Conservation (phyloP, 1,140 invertebrate species). For the Calycopis cecrops region DNA sequence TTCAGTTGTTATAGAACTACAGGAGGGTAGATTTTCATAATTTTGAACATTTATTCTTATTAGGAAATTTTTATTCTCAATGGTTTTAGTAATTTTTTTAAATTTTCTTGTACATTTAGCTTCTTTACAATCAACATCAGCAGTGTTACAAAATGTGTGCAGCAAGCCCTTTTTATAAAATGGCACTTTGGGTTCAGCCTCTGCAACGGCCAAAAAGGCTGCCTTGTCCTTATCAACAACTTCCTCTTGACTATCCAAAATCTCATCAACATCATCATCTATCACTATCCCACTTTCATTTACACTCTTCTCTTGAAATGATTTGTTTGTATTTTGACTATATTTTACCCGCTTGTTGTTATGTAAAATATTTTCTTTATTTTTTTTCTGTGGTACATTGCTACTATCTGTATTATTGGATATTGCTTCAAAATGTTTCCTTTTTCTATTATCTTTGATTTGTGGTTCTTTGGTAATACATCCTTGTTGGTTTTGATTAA, state of each 20-base stretch:
- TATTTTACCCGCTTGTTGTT: background rate
- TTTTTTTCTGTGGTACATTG: slow-evolving; percentile 9
- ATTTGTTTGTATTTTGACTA: background rate
- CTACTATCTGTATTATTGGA: slow-evolving; percentile 3
- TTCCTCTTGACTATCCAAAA: slow-evolving; percentile 40
- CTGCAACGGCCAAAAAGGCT: slow-evolving; percentile 42
- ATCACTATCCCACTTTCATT: slow-evolving; percentile 50
- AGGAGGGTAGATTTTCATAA: slow-evolving; percentile 6
- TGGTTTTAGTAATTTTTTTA: slow-evolving; percentile 36
- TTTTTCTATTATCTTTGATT: slow-evolving; percentile 22
- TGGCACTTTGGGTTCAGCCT: slow-evolving; percentile 42
- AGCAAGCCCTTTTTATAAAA: slow-evolving; percentile 49
- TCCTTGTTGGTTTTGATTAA: slow-evolving; percentile 26
- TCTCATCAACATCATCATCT: slow-evolving; percentile 42
- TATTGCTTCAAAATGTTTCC: slow-evolving; percentile 21
- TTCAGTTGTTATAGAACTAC: too few relatives aligned
- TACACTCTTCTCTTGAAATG: slow-evolving; percentile 25
- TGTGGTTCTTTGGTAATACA: background rate
- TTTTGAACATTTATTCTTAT: slow-evolving; percentile 36
- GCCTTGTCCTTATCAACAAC: slow-evolving; percentile 50
- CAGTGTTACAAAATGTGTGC: slow-evolving; percentile 31
- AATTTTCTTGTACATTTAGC: slow-evolving; percentile 15
- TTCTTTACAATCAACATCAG: slow-evolving; percentile 6
- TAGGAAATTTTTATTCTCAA: slow-evolving; percentile 38
- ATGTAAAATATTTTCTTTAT: slow-evolving; percentile 15